These are phyloP conservation scores for Tipula unca DNA, from an alignment of 2,888 invertebrate genomes.

Conservation along the genomic window DNA sequence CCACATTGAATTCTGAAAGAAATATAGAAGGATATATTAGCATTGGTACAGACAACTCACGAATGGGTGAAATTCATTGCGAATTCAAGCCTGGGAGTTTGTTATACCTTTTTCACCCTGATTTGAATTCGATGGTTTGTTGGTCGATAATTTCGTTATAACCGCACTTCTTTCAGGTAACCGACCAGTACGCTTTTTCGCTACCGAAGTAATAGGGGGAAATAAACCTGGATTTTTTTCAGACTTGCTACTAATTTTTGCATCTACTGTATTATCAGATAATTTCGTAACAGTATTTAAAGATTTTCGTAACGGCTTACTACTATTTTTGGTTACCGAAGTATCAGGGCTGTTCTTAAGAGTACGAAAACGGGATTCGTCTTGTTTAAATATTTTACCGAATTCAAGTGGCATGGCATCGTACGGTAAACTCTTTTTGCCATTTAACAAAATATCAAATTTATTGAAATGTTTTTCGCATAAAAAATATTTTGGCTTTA, in stretches of 20 bases:
- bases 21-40: neutral
- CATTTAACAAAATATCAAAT: neutral
- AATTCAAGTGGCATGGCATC: neutral
- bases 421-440: neutral
- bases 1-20: slow-evolving; percentile 32
- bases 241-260: neutral
- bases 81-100: neutral
- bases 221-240: neutral
- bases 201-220: neutral
- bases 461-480: neutral
- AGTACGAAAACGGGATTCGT: neutral
- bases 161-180: neutral
- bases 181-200: neutral
- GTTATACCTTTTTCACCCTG: neutral
- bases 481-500: neutral
- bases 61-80: neutral
- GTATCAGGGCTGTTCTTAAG: neutral
- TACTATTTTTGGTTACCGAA: neutral
- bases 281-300: neutral
- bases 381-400: neutral
- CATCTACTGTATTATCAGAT: neutral
- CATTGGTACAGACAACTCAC: neutral
- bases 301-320: neutral
- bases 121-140: neutral
- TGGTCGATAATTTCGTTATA: neutral